Evolutionary conservation across 2,888 invertebrate species (phyloP), one percentile per base, ranked within the genome.

Genomic region (Hirtodrosophila trivittata): DNA sequence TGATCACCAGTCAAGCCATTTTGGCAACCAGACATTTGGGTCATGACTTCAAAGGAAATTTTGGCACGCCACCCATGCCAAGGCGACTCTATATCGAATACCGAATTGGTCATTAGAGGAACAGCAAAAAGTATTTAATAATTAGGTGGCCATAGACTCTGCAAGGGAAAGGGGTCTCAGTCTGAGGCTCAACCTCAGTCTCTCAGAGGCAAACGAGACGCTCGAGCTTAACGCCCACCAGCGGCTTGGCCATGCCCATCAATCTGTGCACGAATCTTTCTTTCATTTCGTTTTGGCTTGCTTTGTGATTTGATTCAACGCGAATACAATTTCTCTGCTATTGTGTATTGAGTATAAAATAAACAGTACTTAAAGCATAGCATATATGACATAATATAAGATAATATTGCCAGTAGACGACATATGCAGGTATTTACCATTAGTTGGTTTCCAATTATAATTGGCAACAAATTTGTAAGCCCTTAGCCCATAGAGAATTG

Each of bases 31-130:
- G 62, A 80, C 81, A 82, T 84, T 70, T 82, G 58, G 82, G 82
- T 82, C 82, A 82, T 58, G 77, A 62, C 85, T 47, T 66, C 77
- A 72, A 81, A 58, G 70, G 80, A 74, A 73, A 80, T 76, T 83
- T 47, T 38, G 41, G 57, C 49, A 51, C 14, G 42, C 30, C 43
- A 43, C 12, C 54, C 30, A 4, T 47, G 58, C 47, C 54, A 46
- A 41, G 47, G 47, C 56, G 26, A 49, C 43, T 45, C 47, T 49
- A 7, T 35, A 16, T 41, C 47, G 37, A 60, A 47, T 25, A 42
- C 28, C 32, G 28, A 14, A 50, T 49, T 47, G 51, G 32, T 62
- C 66, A 83, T 66, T 73, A 80, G 41, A 33, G 54, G 14, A 64
- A 68, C 59, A 75, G 64, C 72, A 57, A 75, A 70, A 62, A 56